Conservation (phyloP, 2,888 invertebrate species). For the Agriopis leucophaearia region DNA sequence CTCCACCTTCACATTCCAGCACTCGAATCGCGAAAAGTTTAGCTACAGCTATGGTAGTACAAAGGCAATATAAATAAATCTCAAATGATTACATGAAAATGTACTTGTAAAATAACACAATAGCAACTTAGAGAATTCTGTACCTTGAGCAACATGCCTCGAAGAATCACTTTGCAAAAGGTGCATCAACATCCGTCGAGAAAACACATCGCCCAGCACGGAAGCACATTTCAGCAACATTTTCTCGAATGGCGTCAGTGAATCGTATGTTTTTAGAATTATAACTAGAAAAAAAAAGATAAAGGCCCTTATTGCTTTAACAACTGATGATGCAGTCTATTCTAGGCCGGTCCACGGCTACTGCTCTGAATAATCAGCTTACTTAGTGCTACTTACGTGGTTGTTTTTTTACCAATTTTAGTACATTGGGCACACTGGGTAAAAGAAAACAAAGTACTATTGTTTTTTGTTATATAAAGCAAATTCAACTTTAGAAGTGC, state of each 20-base stretch:
- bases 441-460: too few relatives aligned
- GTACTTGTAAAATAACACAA: not conserved
- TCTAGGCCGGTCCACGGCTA: too few relatives aligned
- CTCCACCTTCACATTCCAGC: constrained; percentile 87
- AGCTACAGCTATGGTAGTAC: constrained; percentile 75
- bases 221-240: constrained; percentile 88
- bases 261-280: constrained; percentile 88
- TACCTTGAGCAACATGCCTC: constrained; percentile 84
- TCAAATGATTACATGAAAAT: not conserved
- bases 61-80: not conserved
- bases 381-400: too few relatives aligned
- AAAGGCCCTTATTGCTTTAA: not conserved
- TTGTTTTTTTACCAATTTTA: too few relatives aligned
- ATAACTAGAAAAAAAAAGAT: constrained; percentile 77
- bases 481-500: too few relatives aligned
- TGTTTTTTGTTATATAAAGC: too few relatives aligned
- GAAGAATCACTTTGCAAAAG: constrained; percentile 80
- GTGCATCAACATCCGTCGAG: constrained; percentile 86
- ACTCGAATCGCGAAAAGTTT: constrained; percentile 87
- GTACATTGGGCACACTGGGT: too few relatives aligned
- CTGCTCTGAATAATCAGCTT: too few relatives aligned
- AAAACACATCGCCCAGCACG: constrained; percentile 88
- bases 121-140: not conserved
- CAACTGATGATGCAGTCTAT: not conserved
- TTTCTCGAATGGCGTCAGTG: constrained; percentile 88